phyloP scores from a whole-genome alignment of 2,113 vertebrate species.

The Ammodytes marinus region DNA sequence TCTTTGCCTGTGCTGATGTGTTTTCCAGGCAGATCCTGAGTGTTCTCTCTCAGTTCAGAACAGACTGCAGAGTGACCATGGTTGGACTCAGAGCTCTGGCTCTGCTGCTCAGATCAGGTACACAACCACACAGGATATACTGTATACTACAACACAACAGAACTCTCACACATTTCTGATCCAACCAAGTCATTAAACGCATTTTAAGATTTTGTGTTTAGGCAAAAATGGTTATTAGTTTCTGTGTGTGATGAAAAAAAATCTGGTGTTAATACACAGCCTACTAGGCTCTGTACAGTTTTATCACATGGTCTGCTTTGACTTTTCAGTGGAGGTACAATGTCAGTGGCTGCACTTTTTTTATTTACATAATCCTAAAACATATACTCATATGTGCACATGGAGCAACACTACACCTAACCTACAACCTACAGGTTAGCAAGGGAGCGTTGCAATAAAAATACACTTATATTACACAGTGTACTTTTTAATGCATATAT shows the following conservation, averaged over 20 bases:
- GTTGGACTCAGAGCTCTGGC: constrained; percentile 89
- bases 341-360: not conserved
- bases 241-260: not conserved
- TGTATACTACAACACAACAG: not conserved
- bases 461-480: no score
- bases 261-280: no score
- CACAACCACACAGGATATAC: not conserved
- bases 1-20: not conserved
- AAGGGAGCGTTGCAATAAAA: no score
- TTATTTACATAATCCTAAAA: not conserved
- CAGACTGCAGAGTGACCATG: constrained; percentile 82
- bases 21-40: constrained; percentile 91
- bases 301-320: not conserved
- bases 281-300: no score
- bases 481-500: no score
- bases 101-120: constrained; percentile 92
- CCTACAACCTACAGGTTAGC: no score
- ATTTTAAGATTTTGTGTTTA: no score
- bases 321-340: not conserved
- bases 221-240: no score
- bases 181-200: no score
- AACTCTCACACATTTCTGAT: no score
- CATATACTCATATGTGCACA: no score
- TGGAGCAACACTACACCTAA: no score
- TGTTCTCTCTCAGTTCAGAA: constrained; percentile 85